These are phyloP conservation scores for Clarias platycephalus DNA, from an alignment of 2,797 vertebrate species.

Conservation along the genomic window DNA sequence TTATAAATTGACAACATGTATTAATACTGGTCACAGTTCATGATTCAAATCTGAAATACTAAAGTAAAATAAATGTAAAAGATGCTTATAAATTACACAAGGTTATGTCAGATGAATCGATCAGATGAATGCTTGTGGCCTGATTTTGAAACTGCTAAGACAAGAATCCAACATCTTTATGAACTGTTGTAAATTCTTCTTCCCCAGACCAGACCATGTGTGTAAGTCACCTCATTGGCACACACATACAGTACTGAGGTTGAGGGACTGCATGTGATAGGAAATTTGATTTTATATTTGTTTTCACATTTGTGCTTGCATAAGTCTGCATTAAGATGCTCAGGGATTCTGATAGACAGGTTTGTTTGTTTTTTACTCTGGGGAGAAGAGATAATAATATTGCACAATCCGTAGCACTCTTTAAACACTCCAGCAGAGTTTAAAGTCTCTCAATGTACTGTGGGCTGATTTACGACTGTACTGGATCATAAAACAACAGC, in stretches of 20 bases:
- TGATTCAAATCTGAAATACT: neutral
- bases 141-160: constrained; percentile 35
- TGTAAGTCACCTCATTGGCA: constrained; percentile 41
- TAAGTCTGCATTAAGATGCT: constrained; percentile 12
- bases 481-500: constrained; percentile 55
- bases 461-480: constrained; percentile 46
- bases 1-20: neutral
- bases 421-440: constrained; percentile 54
- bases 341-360: constrained; percentile 35
- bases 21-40: neutral
- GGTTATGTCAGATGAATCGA: neutral
- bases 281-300: neutral
- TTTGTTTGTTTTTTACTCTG: neutral
- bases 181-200: constrained; percentile 30
- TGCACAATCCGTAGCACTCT: constrained; percentile 47
- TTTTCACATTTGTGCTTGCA: neutral
- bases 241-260: neutral
- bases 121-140: constrained; percentile 41
- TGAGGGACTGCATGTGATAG: neutral
- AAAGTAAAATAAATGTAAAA: neutral
- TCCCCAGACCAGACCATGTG: constrained; percentile 30
- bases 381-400: constrained; percentile 40
- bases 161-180: constrained; percentile 14
- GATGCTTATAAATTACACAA: neutral
- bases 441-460: constrained; percentile 47